These are phyloP conservation scores for Nezara viridula DNA, from an alignment of 2,888 invertebrate genomes.

Conservation along the genomic window DNA sequence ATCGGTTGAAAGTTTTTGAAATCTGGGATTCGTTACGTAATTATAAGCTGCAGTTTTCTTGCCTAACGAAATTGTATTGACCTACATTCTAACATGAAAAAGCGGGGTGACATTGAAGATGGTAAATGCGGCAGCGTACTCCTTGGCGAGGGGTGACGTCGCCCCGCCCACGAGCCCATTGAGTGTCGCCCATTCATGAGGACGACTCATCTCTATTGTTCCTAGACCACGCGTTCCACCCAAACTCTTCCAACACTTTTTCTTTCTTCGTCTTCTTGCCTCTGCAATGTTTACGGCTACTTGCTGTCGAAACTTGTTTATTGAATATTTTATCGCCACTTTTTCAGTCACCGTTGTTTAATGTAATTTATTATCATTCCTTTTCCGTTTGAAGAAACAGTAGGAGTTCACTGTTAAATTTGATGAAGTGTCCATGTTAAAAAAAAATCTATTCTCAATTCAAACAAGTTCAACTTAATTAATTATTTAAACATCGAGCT, in stretches of 20 bases:
- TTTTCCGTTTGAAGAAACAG: no score
- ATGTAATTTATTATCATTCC: no score
- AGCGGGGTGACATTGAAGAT: background rate
- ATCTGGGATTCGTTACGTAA: no score
- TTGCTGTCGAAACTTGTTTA: background rate
- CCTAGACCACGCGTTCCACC: slow-evolving; percentile 23
- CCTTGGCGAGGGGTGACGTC: background rate
- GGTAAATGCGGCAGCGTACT: slow-evolving; percentile 3
- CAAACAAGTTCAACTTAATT: no score
- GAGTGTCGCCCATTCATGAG: slow-evolving; percentile 45
- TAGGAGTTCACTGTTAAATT: no score
- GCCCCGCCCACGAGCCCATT: slow-evolving; percentile 28
- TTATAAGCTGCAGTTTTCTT: no score
- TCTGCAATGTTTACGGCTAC: background rate
- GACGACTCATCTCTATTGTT: slow-evolving; percentile 43
- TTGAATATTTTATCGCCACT: background rate
- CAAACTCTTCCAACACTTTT: slow-evolving; percentile 16
- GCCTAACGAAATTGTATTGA: background rate
- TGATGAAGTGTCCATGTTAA: no score
- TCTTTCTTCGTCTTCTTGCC: slow-evolving; percentile 28
- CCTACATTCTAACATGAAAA: background rate
- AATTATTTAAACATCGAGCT: no score
- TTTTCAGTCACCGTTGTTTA: background rate
- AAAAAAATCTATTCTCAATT: no score
- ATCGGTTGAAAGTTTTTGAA: no score